Conservation (phyloP, 2,888 invertebrate genomes). For the Steinernema scapterisci region DNA sequence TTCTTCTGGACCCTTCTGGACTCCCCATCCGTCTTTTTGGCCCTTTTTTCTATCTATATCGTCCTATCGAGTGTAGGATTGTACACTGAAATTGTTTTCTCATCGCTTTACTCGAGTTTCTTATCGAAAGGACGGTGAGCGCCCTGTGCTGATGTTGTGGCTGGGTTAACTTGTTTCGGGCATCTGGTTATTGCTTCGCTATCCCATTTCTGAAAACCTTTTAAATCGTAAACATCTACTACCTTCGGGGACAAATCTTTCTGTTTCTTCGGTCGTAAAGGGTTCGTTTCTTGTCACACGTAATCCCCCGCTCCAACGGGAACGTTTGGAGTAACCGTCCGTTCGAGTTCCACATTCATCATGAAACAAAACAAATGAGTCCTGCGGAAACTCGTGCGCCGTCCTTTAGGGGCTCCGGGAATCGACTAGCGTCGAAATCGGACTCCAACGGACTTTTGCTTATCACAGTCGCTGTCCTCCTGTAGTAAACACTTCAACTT, state of each 20-base stretch:
- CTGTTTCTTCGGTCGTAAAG: background rate
- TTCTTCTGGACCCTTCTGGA: no score
- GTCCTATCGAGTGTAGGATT: no score
- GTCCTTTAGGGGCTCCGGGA: background rate
- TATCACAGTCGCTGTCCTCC: background rate
- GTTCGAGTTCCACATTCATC: background rate
- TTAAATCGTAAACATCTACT: background rate
- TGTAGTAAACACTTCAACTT: no score
- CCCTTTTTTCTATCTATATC: no score
- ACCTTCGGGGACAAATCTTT: background rate
- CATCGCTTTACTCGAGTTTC: background rate
- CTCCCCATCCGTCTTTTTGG: no score
- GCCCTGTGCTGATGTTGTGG: no score
- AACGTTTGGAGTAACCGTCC: background rate
- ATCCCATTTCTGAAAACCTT: background rate
- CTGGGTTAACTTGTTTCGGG: background rate
- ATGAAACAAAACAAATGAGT: background rate
- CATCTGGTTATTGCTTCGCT: background rate
- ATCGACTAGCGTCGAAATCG: background rate
- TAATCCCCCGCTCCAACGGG: background rate
- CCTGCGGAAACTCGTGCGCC: background rate
- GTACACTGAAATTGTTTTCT: background rate
- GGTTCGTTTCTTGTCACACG: background rate
- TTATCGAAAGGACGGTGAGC: background rate
- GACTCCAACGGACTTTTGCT: background rate